These are phyloP conservation scores for Myotis davidii DNA, from an alignment of 2,113 vertebrate genomes.

Conservation along the genomic window DNA sequence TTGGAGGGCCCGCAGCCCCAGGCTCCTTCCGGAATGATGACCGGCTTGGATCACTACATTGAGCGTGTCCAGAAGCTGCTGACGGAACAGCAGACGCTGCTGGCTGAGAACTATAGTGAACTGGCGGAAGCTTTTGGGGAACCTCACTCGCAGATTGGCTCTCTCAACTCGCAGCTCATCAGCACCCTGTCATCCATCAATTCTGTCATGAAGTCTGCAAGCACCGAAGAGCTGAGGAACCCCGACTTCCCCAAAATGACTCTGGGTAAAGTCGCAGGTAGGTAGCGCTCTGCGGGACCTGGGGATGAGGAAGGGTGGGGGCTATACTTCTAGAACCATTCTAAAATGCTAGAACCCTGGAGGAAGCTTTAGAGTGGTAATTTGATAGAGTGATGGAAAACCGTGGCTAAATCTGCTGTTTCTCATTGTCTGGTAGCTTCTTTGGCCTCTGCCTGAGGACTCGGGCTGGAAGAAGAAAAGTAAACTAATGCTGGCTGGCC, in stretches of 20 bases:
- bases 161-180: conserved; percentile 95
- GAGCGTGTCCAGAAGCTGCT: conserved; percentile 95
- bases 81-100: conserved; percentile 95
- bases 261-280: conserved; percentile 82
- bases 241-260: conserved; percentile 84
- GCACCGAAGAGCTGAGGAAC: conserved; percentile 87
- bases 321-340: neutral
- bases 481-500: neutral
- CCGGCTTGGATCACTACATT: conserved; percentile 94
- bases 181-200: conserved; percentile 96
- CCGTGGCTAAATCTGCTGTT: neutral
- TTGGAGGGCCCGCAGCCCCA: conserved; percentile 60
- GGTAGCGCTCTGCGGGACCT: neutral
- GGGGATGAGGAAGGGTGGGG: neutral
- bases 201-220: conserved; percentile 93
- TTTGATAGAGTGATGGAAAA: neutral
- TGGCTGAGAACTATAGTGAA: conserved; percentile 97
- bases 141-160: conserved; percentile 94
- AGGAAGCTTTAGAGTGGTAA: neutral
- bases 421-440: neutral
- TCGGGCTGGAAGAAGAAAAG: neutral
- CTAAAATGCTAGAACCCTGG: neutral
- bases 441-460: neutral
- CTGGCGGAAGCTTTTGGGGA: conserved; percentile 96
- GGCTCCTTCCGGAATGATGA: conserved; percentile 77